A percentile compares a stretch with the other conserved stretches of the same genome.
Evolutionary conservation across 1,140 invertebrate genomes (phyloP).

Genomic region (Drosophila simulans): DNA sequence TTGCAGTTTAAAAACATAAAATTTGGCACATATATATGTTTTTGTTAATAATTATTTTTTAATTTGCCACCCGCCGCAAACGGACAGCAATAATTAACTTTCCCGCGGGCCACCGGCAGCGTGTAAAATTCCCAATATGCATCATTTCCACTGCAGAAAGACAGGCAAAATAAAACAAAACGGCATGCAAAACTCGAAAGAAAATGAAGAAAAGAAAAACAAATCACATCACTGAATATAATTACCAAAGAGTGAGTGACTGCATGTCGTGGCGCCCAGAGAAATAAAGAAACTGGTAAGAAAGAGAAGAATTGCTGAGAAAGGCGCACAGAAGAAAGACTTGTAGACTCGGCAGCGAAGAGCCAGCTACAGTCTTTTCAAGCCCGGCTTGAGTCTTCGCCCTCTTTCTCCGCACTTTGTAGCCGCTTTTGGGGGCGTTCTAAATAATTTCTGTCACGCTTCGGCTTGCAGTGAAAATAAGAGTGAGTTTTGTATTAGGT

Average conservation of each 20-base stretch:
- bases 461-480: conserved; percentile 42
- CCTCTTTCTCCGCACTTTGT: conserved; percentile 8
- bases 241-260: conserved; percentile 32
- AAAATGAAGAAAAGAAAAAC: conserved; percentile 23
- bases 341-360: conserved; percentile 2
- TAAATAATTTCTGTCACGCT: conserved; percentile 52
- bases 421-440: conserved; percentile 27
- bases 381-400: conserved; percentile 7
- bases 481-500: conserved; percentile 33
- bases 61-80: conserved; percentile 26
- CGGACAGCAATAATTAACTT: conserved; percentile 40
- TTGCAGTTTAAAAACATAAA: not conserved
- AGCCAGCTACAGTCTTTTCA: conserved; percentile 5
- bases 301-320: conserved; percentile 4
- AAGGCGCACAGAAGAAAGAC: conserved; percentile 22
- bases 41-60: conserved; percentile 10
- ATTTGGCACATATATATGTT: not conserved
- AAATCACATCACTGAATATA: conserved; percentile 39
- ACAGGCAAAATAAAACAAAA: conserved; percentile 37
- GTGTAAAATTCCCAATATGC: conserved; percentile 35
- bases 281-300: conserved; percentile 24
- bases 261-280: conserved; percentile 16
- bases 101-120: conserved; percentile 31
- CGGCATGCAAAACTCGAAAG: conserved; percentile 26
- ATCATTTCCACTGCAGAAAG: conserved; percentile 36